Evolutionary conservation across 2,797 vertebrate genomes (phyloP), one percentile per base, ranked within the genome.

Genomic region (Cephalopachus bancanus): DNA sequence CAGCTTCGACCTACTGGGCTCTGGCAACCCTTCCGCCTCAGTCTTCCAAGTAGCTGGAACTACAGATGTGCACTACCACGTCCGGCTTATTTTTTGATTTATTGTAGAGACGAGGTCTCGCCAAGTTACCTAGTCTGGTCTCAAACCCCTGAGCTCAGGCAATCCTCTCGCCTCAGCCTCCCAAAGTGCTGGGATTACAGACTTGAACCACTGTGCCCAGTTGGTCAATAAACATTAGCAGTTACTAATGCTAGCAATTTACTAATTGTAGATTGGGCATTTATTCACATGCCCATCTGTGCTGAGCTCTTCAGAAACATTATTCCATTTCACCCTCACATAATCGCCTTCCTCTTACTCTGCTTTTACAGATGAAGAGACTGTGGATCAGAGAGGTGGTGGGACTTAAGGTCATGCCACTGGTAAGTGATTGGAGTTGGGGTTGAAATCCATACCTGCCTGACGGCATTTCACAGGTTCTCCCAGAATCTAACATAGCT

Each of bases 401-500:
- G 15, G 65, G 57, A 53, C 7, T 28, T 10, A 7, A 65, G 76
- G 1, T n/a, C 16, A 20, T 44, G 19, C 5, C 0, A 2, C 44
- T 28, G 84, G 37, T 69, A 44, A 33, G 53, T 20, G 65, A 7
- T 20, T 4, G 55, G 33, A 20, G n/a, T 3, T 16, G 0, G 17
- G 51, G 57, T 67, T 89, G 51, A 20, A 17, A 55, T 26, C 65
- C 44, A 88, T 65, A 62, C 59, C 91, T 22, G 75, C 30, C 75
- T 78, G 49, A 2, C 6, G 0, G 11, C 8, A 5, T 0, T 65
- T 30, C 79, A 2, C n/a, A n/a, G 59, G 49, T 0, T n/a, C 72
- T 15, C 0, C 33, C 0, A 17, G 33, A 71, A 57, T 28, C 53
- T 37, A 1, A 2, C 22, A 0, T 15, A 2, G 28, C 5, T 16